A percentile compares a stretch with the other conserved stretches of the same genome.
Conservation (phyloP, 1,140 invertebrate genomes). For the Helicoverpa armigera region DNA sequence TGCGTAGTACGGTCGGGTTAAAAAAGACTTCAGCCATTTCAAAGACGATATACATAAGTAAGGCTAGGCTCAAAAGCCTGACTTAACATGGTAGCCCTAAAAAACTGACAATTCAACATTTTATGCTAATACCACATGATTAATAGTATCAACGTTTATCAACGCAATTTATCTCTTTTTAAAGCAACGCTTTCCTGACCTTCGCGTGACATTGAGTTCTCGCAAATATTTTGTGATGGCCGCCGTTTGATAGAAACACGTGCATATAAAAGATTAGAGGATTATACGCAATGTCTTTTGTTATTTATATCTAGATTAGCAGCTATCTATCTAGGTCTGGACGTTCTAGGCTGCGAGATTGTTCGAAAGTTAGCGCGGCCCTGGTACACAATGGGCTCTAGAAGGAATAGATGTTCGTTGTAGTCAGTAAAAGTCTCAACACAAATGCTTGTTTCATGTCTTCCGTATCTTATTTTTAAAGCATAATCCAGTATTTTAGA, state of each 20-base stretch:
- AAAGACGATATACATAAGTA: background rate
- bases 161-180: conserved; percentile 25
- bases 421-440: too few relatives aligned
- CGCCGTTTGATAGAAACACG: background rate
- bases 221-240: conserved; percentile 23
- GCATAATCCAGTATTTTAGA: too few relatives aligned
- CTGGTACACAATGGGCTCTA: too few relatives aligned
- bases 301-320: background rate
- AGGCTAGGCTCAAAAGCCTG: background rate
- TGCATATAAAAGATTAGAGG: background rate
- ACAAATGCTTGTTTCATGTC: too few relatives aligned
- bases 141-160: conserved; percentile 31
- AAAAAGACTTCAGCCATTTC: background rate
- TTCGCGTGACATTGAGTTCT: conserved; percentile 30
- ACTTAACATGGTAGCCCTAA: conserved; percentile 2
- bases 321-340: too few relatives aligned
- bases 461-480: too few relatives aligned
- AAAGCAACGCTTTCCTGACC: conserved; percentile 20
- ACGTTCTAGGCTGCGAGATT: too few relatives aligned
- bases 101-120: conserved; percentile 5
- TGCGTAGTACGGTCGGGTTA: background rate
- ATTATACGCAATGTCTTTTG: background rate
- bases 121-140: conserved; percentile 34
- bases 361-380: too few relatives aligned
- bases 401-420: too few relatives aligned